These are phyloP conservation scores for Nycteola revayana DNA, from an alignment of 2,888 invertebrate genomes.

Conservation along the genomic window DNA sequence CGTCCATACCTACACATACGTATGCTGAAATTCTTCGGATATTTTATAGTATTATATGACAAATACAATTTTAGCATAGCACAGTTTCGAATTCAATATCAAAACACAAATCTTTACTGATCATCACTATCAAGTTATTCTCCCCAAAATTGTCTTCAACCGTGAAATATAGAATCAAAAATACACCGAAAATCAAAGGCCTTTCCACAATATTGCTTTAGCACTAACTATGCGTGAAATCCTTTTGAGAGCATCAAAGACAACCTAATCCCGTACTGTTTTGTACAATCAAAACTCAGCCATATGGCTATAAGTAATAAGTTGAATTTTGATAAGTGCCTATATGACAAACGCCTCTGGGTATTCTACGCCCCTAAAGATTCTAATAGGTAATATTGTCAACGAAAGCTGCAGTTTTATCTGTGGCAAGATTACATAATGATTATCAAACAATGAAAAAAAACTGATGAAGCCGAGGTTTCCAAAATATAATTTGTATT, in stretches of 20 bases:
- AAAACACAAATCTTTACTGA: slow-evolving; percentile 1
- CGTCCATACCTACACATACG: no score
- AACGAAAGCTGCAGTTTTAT: slow-evolving; percentile 26
- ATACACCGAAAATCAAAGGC: slow-evolving; percentile 76
- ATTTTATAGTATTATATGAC: no score
- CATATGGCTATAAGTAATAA: slow-evolving; percentile 8
- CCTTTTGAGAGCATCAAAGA: slow-evolving; percentile 77
- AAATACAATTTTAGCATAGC: no score
- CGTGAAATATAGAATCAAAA: slow-evolving; percentile 77
- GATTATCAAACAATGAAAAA: background rate
- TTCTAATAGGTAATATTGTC: slow-evolving; percentile 44
- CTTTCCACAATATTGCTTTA: slow-evolving; percentile 72
- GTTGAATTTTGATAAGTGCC: slow-evolving; percentile 21
- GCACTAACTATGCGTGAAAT: slow-evolving; percentile 78
- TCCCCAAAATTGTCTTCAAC: slow-evolving; percentile 42
- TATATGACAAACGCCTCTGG: slow-evolving; percentile 25
- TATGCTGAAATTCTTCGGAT: no score
- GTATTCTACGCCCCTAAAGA: slow-evolving; percentile 41
- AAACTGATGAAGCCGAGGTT: no score
- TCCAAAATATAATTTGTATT: no score
- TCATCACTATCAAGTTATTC: slow-evolving; percentile 26
- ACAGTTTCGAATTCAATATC: no score
- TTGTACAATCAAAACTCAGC: slow-evolving; percentile 22
- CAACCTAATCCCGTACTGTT: slow-evolving; percentile 45
- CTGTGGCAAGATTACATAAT: slow-evolving; percentile 9